Evolutionary conservation across 2,797 vertebrate species (phyloP), one percentile per base, ranked within the genome.

Genomic region (Pseudocheirus occidentalis): DNA sequence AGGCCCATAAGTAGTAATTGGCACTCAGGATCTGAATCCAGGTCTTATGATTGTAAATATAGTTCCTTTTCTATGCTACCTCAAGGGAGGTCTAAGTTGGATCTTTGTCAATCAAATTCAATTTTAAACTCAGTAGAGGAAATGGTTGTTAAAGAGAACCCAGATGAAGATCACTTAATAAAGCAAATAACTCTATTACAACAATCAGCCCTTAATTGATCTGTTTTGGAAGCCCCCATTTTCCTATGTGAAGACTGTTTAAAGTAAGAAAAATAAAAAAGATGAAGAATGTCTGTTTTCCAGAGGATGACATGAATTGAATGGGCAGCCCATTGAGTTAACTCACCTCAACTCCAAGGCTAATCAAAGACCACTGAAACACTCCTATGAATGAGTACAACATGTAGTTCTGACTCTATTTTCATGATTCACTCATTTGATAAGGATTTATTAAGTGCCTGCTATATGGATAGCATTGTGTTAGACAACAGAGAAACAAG

Each of bases 111-210:
- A 53, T 58, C n/a, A 31, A 91, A 55, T 90, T 89, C 52, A 81
- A 52, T 57, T 91, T 81, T 40, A 81, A 27, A 91, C 21, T 29
- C 55, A 0, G n/a, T 66, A 27, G 53, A 46, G 94, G 5, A 91
- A 59, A 53, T 93, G 55, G 57, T 50, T 95, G 92, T 58, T 91
- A 54, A 46, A 91, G 93, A 7, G 46, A 31, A 90, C 93, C 58
- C 57, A 31, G 53, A 50, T 93, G 55, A 46, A 93, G 16, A 50
- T 21, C 0, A n/a, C 66, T 93, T 40, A 24, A 29, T 58, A 56
- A 95, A 92, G 59, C 12, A 56, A 90, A 52, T 4, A 12, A 81
- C 24, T n/a, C 5, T 24, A 40, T 92, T 93, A 53, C 95, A 96
- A 62, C 90, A 92, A 92, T 46, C 18, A 81, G 29, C 3, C 46